Conservation (phyloP, 1,140 invertebrate genomes). For the Lasaia peninsularis region DNA sequence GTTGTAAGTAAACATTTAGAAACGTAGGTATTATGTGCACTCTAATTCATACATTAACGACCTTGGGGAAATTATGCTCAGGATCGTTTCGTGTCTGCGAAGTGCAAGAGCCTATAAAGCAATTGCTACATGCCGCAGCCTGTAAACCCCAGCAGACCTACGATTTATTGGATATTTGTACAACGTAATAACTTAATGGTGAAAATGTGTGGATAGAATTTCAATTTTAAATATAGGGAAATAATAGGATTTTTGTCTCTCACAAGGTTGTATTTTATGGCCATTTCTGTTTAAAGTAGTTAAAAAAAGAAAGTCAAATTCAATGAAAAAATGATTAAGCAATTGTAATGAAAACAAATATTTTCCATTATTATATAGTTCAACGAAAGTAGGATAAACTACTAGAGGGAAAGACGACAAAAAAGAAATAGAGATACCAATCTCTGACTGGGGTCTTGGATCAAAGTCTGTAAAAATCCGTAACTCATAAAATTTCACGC, state of each 20-base stretch:
- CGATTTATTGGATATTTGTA: conserved; percentile 2
- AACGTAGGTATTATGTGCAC: neutral
- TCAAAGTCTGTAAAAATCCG: too few species aligned
- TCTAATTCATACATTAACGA: neutral
- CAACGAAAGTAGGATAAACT: too few species aligned
- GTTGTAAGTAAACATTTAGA: neutral
- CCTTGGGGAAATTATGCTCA: neutral
- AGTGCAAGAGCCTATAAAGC: neutral
- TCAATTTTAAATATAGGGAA: neutral
- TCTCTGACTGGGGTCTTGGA: too few species aligned
- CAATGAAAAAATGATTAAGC: too few species aligned
- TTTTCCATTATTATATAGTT: too few species aligned
- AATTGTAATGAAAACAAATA: too few species aligned
- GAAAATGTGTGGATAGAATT: neutral
- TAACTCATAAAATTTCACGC: too few species aligned
- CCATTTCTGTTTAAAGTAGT: too few species aligned
- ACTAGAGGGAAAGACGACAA: too few species aligned
- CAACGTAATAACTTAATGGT: neutral
- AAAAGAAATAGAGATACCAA: too few species aligned
- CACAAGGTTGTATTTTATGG: too few species aligned
- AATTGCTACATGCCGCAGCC: neutral
- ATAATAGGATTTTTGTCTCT: neutral
- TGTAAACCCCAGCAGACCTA: neutral
- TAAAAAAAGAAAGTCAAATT: too few species aligned
- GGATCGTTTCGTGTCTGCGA: neutral